These are phyloP conservation scores for Oreochromis tanganicae DNA, from an alignment of 2,113 vertebrate genomes.

Conservation along the genomic window DNA sequence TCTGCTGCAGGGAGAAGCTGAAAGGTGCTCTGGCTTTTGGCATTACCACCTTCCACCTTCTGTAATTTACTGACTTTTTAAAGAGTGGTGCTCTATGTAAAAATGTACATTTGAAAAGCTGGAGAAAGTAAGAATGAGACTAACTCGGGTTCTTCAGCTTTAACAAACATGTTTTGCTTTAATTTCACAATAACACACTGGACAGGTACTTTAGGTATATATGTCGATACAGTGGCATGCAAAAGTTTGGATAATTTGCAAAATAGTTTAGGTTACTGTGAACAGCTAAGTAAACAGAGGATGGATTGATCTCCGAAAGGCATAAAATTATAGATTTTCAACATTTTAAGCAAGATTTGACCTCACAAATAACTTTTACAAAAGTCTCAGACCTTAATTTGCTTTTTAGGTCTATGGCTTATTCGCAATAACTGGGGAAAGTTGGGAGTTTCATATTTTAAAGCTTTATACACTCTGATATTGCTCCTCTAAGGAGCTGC, in stretches of 20 bases:
- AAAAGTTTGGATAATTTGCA: not conserved
- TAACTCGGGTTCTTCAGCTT: conserved; percentile 24
- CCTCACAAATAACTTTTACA: not conserved
- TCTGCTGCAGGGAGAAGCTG: not conserved
- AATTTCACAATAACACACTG: conserved; percentile 69
- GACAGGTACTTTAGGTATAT: conserved; percentile 56
- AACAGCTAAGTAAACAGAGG: not conserved
- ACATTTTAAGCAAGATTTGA: not conserved
- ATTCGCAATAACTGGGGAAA: not conserved
- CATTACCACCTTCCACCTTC: not conserved
- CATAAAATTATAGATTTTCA: not conserved
- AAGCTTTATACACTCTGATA: not conserved
- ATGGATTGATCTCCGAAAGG: not conserved
- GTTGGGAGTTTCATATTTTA: not conserved
- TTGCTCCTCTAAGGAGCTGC: not conserved
- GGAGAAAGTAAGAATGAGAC: not conserved
- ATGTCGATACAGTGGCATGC: not conserved
- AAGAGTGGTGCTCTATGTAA: not conserved
- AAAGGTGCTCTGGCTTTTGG: not conserved
- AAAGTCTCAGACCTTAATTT: not conserved
- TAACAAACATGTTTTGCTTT: conserved; percentile 67
- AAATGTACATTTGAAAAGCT: not conserved
- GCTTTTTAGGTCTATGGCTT: not conserved
- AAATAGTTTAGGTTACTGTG: not conserved
- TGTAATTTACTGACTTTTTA: not conserved